Evolutionary conservation across 2,113 vertebrate genomes (phyloP).

Genomic region (Fregetta grallaria): DNA sequence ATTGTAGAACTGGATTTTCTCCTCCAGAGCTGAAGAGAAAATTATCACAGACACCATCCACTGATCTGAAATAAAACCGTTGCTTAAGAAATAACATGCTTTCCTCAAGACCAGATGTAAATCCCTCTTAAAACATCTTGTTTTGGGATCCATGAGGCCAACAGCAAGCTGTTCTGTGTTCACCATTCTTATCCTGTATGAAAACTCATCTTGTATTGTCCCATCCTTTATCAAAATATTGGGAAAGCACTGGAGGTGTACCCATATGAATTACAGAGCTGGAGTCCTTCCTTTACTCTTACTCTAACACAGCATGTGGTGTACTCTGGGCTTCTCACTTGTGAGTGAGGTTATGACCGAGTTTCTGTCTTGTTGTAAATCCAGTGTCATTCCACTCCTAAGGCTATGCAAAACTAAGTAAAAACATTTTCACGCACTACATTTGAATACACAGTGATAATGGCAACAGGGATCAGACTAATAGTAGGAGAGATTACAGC

Average conservation of each 20-base stretch:
- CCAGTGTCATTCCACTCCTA: background rate
- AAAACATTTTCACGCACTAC: background rate
- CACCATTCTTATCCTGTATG: background rate
- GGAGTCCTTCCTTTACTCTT: background rate
- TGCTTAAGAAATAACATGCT: background rate
- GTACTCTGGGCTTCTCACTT: background rate
- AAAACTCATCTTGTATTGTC: background rate
- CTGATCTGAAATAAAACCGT: background rate
- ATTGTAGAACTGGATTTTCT: background rate
- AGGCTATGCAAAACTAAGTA: background rate
- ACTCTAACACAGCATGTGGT: background rate
- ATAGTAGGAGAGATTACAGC: background rate
- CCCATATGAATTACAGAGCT: background rate
- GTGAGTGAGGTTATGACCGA: fast-evolving
- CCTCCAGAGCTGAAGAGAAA: background rate
- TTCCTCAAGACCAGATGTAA: background rate
- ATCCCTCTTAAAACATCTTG: background rate
- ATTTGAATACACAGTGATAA: background rate
- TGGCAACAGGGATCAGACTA: background rate
- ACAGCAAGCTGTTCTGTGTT: background rate
- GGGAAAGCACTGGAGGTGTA: background rate
- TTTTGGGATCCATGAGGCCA: background rate
- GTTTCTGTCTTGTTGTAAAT: background rate
- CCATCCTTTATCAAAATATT: background rate
- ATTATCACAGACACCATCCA: background rate